Evolutionary conservation across 2,113 vertebrate species (phyloP), one percentile per base, ranked within the genome.

Genomic region (Halcyon senegalensis): DNA sequence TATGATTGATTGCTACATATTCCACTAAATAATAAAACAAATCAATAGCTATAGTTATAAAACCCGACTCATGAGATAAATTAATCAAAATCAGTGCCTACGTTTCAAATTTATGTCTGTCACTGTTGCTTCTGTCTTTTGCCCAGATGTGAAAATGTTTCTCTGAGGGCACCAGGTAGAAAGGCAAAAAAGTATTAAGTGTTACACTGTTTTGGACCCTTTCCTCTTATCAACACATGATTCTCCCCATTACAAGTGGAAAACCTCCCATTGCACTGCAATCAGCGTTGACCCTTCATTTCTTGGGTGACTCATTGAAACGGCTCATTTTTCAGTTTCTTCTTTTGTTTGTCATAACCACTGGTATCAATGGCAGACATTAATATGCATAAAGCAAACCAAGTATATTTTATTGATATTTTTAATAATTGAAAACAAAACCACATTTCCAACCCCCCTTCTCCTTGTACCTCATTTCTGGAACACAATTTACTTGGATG

Each of bases 21-120:
- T 89, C 84, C 41, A 87, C 92, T 94, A 92, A 95, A 97, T 89
- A 94, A 94, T 95, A 94, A 85, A 96, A 79, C 41, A 87, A 69
- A 87, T 96, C 92, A 93, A 95, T 95, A 82, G 63, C 73, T 76
- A 74, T 46, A 64, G 79, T 84, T 95, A 78, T 85, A 89, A 96
- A 94, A 95, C 50, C 64, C 94, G 83, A 50, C 88, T 67, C 86
- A 24, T 41, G 84, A 44, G 92, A 94, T 75, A 82, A 89, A 96
- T 92, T 75, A 94, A 95, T 95, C 77, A 96, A 92, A 92, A 89
- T 60, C 68, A 73, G 46, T 35, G 51, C 63, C 63, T 83, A 48
- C 4, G 5, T 82, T 95, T 95, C 86, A 87, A 84, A 84, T 30
- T 77, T 78, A 27, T 1, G 5, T 60, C 76, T 51, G 56, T 59